Evolutionary conservation across 37 sponge, comb jelly and placozoan species (phyloP).

Genomic region (Haliclona indistincta): DNA sequence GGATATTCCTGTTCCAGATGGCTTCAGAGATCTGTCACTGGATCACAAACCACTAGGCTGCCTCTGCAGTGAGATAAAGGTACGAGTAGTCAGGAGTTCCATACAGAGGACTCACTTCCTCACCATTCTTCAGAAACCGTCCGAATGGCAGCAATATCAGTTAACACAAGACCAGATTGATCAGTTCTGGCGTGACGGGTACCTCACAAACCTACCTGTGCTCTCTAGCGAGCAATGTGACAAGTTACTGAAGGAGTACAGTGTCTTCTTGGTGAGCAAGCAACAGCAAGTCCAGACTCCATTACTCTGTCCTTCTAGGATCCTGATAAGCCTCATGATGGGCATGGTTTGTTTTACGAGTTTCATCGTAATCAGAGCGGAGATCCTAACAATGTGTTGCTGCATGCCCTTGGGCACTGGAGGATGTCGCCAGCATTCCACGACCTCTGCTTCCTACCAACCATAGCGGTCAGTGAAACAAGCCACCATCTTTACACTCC

Average conservation of each 20-base stretch:
- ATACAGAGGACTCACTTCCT: neutral
- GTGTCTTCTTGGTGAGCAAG: conserved; percentile 41
- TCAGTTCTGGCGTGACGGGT: conserved; percentile 56
- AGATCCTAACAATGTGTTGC: conserved; percentile 48
- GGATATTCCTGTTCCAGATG: conserved; percentile 14
- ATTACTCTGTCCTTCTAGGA: conserved; percentile 12
- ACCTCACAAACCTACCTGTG: conserved; percentile 55
- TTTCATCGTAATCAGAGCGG: conserved; percentile 77
- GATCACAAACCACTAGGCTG: conserved; percentile 40
- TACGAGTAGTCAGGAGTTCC: neutral
- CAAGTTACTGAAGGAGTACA: conserved; percentile 52
- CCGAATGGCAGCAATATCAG: conserved; percentile 28
- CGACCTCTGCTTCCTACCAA: conserved; percentile 69
- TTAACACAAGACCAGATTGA: conserved; percentile 50
- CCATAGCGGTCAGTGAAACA: conserved; percentile 50
- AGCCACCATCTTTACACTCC: neutral
- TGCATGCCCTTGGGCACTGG: conserved; percentile 77
- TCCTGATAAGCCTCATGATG: conserved; percentile 39
- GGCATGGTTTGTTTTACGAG: conserved; percentile 73
- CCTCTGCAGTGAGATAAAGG: conserved; percentile 7
- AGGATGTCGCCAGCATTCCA: conserved; percentile 63
- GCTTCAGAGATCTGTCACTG: conserved; percentile 44
- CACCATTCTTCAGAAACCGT: conserved; percentile 5
- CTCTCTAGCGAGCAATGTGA: conserved; percentile 59
- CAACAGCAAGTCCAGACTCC: neutral